Base-by-base conservation (phyloP, 2,888 invertebrate species). In the Ophioninae sp. region DNA sequence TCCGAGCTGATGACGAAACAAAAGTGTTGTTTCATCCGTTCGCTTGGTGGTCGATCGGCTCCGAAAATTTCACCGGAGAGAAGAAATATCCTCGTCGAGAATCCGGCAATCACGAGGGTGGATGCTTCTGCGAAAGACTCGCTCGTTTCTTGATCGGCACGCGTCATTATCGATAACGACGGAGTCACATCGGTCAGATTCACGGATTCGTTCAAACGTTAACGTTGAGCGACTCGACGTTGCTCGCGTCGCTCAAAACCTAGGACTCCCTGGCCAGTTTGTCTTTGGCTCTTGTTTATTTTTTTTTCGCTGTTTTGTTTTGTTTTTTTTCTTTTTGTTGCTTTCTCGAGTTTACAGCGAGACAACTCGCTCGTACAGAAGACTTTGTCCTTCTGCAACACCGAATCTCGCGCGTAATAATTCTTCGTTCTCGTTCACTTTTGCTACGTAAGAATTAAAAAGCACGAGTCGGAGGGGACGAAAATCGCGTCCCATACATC, bases 181-280 rank as follows among this genome's bases (percentile, higher is more conserved):
- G n/a, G 20, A 23, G 13, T 30, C 30, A 30, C 30, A 3, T 30
- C 30, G 30, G 30, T 1, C 30, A 30, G 30, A 30, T 2, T 30
- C 2, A 30, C 30, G 30, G 3, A 30, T 30, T 30, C 3, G 2
- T 2, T 30, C 30, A 30, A 30, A 30, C 30, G 30, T 30, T 30
- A 21, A 17, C 20, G 44, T 17, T 50, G 50, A 75, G 69, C 8
- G 61, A 57, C 67, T 79, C 62, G 76, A 70, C 78, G 37, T 68
- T 89, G 87, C 86, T 87, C 85, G 83, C 87, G 91, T 91, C 88
- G 87, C 90, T 90, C 87, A 89, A 87, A 89, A 88, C 39, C 44
- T 91, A 91, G 91, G 91, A 90, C 85, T 88, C 88, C 89, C 87
- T 88, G 88, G 87, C 77, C 62, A 37, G 61, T 74, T 62, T 62